Evolutionary conservation across 2,113 vertebrate genomes (phyloP), one percentile per base, ranked within the genome.

Genomic region (Hipposideros armiger): DNA sequence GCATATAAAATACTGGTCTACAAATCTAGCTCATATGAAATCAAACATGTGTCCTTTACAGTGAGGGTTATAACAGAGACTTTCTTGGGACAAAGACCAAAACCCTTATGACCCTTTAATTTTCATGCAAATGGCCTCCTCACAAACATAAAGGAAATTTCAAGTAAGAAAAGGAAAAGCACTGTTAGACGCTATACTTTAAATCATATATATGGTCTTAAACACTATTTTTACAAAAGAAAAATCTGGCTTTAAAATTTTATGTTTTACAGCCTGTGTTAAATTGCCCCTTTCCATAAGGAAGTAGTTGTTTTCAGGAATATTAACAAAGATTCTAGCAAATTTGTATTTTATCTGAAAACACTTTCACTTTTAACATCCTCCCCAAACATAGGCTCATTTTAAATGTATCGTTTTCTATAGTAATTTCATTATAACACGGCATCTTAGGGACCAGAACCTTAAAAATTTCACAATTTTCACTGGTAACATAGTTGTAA

Each of bases 311-410:
- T 45, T 5, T 11, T 24, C 80, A 52, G 30, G 50, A 90, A 87
- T 95, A 81, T 78, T 91, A 92, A n/a, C 76, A 94, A 89, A 95
- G 58, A 87, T 50, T 45, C 82, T 90, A 62, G 36, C 4, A 24
- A 76, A 89, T 91, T 62, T 82, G 36, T 52, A 92, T 90, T 89
- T 76, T 95, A 87, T 74, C 76, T 54, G 36, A 94, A 87, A 97
- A 92, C 28, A 85, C 47, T 94, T 97, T 97, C 92, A 94, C 69
- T 97, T 95, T 93, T 95, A 91, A 66, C 7, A 90, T 24, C 20
- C 20, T 6, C 52, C 11, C 1, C 26, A 94, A 90, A 78, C 32
- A 66, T 1, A 77, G 32, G 36, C 28, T 30, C 64, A 69, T 40
- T 60, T 94, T 47, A 76, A 90, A 70, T 47, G 36, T 42, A 95